Percentiles rank a stretch among this genome's conserved stretches.
Conservation (phyloP, 1,140 invertebrate species). For the Pteromalus puparum region DNA sequence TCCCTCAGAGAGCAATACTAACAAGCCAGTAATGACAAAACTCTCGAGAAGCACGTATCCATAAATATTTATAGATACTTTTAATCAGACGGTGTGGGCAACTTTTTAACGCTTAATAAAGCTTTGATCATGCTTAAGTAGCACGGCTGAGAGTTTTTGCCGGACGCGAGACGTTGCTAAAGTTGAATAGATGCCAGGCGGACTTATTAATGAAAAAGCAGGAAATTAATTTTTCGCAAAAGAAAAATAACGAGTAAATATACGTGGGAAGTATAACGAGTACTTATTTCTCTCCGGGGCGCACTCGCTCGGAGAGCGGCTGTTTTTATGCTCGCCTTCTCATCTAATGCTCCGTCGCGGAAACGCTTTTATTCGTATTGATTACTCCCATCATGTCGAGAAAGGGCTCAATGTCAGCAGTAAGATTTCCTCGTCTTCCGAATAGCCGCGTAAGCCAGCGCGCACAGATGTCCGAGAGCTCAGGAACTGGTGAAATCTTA, state of each 20-base stretch:
- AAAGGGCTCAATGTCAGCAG: constrained; percentile 1
- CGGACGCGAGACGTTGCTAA: too few species aligned
- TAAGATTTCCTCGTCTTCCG: constrained; percentile 14
- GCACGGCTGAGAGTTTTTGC: too few species aligned
- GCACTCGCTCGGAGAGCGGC: too few species aligned
- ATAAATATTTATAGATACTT: too few species aligned
- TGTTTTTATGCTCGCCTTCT: too few species aligned
- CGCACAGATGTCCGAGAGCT: neutral
- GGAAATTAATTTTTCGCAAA: too few species aligned
- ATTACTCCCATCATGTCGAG: neutral
- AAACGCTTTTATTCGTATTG: constrained; percentile 29
- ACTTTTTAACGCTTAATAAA: neutral
- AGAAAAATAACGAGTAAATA: neutral
- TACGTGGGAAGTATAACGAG: neutral
- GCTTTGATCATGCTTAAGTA: too few species aligned
- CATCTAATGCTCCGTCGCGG: neutral
- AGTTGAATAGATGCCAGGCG: neutral
- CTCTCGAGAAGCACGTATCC: neutral
- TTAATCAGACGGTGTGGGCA: too few species aligned
- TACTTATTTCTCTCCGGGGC: neutral
- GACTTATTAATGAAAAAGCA: too few species aligned
- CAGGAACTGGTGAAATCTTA: constrained; percentile 33
- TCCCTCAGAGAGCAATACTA: too few species aligned
- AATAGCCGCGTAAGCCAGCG: neutral
- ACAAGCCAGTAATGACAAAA: neutral